Conservation (phyloP, 2,113 vertebrate species). For the Hippocampus zosterae region DNA sequence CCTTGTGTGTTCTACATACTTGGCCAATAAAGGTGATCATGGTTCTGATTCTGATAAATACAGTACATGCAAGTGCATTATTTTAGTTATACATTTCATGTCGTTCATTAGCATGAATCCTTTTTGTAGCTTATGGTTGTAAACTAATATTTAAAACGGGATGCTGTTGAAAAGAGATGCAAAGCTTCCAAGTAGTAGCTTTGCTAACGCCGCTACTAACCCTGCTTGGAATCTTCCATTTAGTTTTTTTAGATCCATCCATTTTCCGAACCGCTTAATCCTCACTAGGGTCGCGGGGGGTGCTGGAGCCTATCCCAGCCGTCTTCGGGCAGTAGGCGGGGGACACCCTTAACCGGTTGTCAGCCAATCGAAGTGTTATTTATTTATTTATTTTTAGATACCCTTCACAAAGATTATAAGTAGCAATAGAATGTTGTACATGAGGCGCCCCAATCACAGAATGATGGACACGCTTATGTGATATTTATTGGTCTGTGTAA, state of each 20-base stretch:
- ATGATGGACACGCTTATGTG: not conserved
- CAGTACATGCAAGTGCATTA: not conserved
- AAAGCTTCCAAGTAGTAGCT: not conserved
- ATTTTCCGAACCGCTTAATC: too few species aligned
- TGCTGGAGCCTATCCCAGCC: too few species aligned
- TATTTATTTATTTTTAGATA: not conserved
- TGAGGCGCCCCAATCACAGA: not conserved
- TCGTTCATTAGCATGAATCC: not conserved
- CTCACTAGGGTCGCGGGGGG: too few species aligned
- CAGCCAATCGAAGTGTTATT: not conserved
- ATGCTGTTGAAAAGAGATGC: not conserved
- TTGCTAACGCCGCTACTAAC: not conserved
- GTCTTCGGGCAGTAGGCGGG: too few species aligned
- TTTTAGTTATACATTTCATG: not conserved
- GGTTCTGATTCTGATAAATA: not conserved
- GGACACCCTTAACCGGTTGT: too few species aligned
- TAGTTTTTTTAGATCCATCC: not conserved
- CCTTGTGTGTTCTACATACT: too few species aligned
- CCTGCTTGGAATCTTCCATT: not conserved
- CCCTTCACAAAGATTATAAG: not conserved
- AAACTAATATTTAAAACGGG: not conserved
- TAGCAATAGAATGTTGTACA: not conserved
- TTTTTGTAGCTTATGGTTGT: not conserved
- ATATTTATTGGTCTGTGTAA: not conserved
- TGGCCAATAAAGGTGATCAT: too few species aligned